Base-by-base conservation (phyloP, 2,113 vertebrate species). In the Lutjanus erythropterus region DNA sequence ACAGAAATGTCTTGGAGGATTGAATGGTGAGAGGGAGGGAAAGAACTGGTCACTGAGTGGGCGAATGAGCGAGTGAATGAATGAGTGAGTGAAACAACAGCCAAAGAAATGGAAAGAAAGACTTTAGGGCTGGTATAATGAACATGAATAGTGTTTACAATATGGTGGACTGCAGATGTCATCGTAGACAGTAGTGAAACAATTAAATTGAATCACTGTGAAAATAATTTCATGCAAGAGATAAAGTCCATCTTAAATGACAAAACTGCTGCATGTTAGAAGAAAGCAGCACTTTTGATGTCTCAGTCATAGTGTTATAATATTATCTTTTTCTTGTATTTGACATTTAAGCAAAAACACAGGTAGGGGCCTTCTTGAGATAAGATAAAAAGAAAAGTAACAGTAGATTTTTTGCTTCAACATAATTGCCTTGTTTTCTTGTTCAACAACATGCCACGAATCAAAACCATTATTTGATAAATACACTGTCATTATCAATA, bases 1-100 rank as follows among this genome's bases (percentile, higher is more conserved):
- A 77, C n/a, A 58, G 31, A 75, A 78, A 80, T 77, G 23, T 58
- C 18, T 35, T 49, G 23, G 47, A 83, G 67, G 42, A 77, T 65
- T 44, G 50, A 81, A 74, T 41, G 61, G 37, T 55, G 35, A 80
- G 70, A 56, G 12, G 53, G 33, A 74, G 35, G 11, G 41, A 60
- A 80, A 46, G 25, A 37, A 42, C 60, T 55, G 41, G 15, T 37
- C 27, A 47, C 3, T 47, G 64, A 44, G 65, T 64, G 65, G 71
- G 39, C 25, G 23, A 65, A 71, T 27, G 18, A 73, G 46, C 3
- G 39, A 60, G 16, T 27, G 50, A 76, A 33, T 75, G 39, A 75
- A 44, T 65, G 37, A 75, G 27, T 33, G 35, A 56, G 37, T 71
- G 19, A 68, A 59, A 50, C 35, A 46, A n/a, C 4, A 56, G 15